Evolutionary conservation across 2,888 invertebrate species (phyloP), one percentile per base, ranked within the genome.

Genomic region (Leptinotarsa juncta): DNA sequence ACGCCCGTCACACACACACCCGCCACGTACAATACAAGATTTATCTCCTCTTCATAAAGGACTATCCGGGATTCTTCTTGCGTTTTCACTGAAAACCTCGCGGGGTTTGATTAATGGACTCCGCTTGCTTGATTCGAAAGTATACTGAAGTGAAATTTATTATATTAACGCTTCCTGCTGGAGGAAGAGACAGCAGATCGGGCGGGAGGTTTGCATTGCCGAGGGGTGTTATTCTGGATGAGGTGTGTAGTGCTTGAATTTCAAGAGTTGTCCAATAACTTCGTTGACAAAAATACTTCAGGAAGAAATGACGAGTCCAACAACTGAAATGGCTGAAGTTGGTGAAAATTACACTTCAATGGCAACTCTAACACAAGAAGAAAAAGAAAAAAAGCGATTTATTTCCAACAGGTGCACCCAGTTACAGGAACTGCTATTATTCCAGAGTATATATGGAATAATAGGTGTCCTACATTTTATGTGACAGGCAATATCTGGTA

Each of bases 21-120:
- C 82, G 81, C 80, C 74, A 81, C 32, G 67, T 69, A 86, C 85
- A 86, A 85, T 86, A 83, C 85, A 84, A 85, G 85, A 86, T 86
- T 85, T 85, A 86, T 85, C 72, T 75, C 65, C 72, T 71, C 73
- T 75, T 74, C 72, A 74, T 76, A 78, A 73, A 76, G 76, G 73
- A 77, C n/a, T 16, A 67, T 62, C 62, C 62, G n/a, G 42, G 62
- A 70, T 77, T 77, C 77, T 77, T 77, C 73, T 42, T 53, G 69
- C 55, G 65, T 53, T 74, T 77, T 77, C 74, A 49, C 60, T 49
- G 73, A 67, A 73, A 75, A 42, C 65, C 69, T 53, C 69, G 62
- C 70, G 65, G 60, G 66, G 20, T 73, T 73, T 77, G 77, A 77
- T 77, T 75, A 77, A 77, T 77, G 77, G 69, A 55, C 60, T 74